Conservation (phyloP, 1,140 invertebrate genomes). For the Diploscapter pachys region DNA sequence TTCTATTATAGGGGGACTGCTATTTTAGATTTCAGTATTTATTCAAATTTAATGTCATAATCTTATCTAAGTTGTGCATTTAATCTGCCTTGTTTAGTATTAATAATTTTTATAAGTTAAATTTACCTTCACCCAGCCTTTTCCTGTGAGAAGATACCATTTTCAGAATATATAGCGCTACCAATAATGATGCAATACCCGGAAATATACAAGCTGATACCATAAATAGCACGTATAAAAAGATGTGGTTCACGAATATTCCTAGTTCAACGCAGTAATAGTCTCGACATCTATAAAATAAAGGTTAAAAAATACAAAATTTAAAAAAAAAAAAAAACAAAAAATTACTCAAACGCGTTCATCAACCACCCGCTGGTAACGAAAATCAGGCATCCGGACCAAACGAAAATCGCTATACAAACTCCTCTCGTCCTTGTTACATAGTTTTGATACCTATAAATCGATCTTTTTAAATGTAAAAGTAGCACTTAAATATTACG, state of each 20-base stretch:
- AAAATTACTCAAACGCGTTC: not conserved
- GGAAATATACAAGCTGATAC: conserved; percentile 25
- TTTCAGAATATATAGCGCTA: conserved; percentile 29
- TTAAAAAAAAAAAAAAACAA: too few relatives aligned
- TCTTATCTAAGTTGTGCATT: not conserved
- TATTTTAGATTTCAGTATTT: too few relatives aligned
- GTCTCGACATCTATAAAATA: conserved; percentile 20
- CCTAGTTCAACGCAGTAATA: conserved; percentile 18
- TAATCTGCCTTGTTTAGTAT: not conserved
- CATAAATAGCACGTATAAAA: conserved; percentile 26
- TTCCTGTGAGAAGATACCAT: conserved; percentile 26
- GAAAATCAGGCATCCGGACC: conserved; percentile 17
- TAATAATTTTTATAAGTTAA: too few relatives aligned
- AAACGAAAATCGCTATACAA: conserved; percentile 4
- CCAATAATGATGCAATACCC: conserved; percentile 20
- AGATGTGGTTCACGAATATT: conserved; percentile 31
- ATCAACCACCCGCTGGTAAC: conserved; percentile 4
- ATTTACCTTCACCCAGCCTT: conserved; percentile 23
- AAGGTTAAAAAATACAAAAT: too few relatives aligned
- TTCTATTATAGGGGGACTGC: too few relatives aligned
- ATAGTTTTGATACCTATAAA: conserved; percentile 18
- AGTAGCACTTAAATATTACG: conserved; percentile 3
- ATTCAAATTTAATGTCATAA: not conserved
- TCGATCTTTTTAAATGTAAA: not conserved
- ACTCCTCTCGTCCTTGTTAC: conserved; percentile 13